Conservation (phyloP, 1,140 invertebrate genomes). For the Bombus soroeensis region DNA sequence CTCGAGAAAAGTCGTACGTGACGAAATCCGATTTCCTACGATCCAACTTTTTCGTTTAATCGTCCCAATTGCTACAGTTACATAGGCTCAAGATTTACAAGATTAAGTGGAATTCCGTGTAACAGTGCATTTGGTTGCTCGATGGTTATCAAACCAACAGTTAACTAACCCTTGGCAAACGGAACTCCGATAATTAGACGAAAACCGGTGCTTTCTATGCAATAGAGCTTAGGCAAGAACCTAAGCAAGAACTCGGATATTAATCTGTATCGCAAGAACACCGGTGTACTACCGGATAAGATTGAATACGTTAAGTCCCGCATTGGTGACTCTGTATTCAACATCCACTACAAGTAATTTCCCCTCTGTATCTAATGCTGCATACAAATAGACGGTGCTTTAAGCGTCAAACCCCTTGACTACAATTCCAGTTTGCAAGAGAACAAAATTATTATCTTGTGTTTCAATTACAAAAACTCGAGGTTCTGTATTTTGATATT, state of each 20-base stretch:
- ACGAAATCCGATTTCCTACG: neutral
- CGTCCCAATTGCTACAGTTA: neutral
- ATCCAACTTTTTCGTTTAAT: neutral
- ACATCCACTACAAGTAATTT: neutral
- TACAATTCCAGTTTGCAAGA: no score
- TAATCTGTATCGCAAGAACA: conserved; percentile 1
- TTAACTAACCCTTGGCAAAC: neutral
- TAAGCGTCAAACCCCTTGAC: no score
- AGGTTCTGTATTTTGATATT: neutral
- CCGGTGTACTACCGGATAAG: neutral
- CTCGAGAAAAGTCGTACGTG: neutral
- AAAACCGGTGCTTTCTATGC: conserved; percentile 22
- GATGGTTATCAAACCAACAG: neutral
- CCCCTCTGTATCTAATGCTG: neutral
- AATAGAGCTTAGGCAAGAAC: neutral
- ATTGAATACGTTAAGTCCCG: neutral
- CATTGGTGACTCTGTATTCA: neutral
- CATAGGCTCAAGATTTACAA: neutral
- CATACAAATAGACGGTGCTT: neutral
- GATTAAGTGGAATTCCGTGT: neutral
- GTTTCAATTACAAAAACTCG: neutral
- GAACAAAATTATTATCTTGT: neutral
- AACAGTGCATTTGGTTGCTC: neutral
- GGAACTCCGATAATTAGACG: conserved; percentile 14
- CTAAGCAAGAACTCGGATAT: neutral